Evolutionary conservation across 2,113 vertebrate species (phyloP).

Genomic region (Leptobrachium leishanense): DNA sequence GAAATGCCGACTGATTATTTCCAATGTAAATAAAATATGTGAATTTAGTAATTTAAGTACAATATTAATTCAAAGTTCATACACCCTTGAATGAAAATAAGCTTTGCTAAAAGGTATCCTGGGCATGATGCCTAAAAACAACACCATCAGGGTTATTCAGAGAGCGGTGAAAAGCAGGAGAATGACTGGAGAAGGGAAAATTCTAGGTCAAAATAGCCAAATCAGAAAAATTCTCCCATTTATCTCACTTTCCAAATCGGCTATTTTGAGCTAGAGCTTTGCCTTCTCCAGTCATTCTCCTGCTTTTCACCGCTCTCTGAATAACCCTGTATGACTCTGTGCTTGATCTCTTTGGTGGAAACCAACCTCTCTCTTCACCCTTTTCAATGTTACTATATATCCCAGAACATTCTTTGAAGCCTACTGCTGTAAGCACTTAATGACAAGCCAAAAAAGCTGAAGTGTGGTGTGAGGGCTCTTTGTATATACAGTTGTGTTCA

Average conservation of each 20-base stretch:
- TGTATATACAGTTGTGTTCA: too few relatives aligned
- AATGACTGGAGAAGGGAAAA: too few relatives aligned
- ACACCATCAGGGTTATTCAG: conserved; percentile 55
- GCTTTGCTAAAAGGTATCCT: conserved; percentile 62
- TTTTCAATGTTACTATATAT: conserved; percentile 61
- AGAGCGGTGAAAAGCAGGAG: too few relatives aligned
- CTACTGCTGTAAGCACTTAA: conserved; percentile 80
- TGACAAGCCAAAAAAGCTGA: too few relatives aligned
- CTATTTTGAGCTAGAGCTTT: too few relatives aligned
- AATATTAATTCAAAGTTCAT: conserved; percentile 16
- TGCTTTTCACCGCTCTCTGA: too few relatives aligned
- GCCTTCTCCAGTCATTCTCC: too few relatives aligned
- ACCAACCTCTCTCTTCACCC: conserved; percentile 54
- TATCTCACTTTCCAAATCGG: too few relatives aligned
- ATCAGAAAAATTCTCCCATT: too few relatives aligned
- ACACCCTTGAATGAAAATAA: conserved; percentile 1
- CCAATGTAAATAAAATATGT: neutral
- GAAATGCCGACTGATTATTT: neutral
- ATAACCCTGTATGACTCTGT: too few relatives aligned
- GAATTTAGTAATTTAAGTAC: conserved; percentile 11
- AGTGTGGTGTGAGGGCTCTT: too few relatives aligned
- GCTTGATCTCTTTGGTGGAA: conserved; percentile 55
- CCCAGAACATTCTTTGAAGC: conserved; percentile 76
- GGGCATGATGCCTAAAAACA: conserved; percentile 71
- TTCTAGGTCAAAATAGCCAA: too few relatives aligned